phyloP scores from a whole-genome alignment of 2,888 invertebrate species.

The Drosophila limbata region DNA sequence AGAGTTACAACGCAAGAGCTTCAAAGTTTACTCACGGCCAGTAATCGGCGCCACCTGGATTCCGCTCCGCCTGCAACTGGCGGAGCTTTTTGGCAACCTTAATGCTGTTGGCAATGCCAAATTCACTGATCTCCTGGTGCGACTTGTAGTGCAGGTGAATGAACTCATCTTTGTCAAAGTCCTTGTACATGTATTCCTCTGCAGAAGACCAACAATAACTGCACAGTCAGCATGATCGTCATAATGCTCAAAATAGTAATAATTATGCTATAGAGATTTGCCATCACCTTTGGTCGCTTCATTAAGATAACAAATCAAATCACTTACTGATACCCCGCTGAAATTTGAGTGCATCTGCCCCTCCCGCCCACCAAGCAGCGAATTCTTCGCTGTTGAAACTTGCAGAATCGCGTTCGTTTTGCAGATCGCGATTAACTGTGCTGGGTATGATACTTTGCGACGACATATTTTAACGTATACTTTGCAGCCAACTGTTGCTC shows the following conservation, averaged over 20 bases:
- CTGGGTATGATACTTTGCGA: conserved; percentile 58
- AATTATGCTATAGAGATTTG: conserved; percentile 9
- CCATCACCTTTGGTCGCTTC: conserved; percentile 20
- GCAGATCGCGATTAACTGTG: conserved; percentile 89
- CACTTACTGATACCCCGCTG: conserved; percentile 65
- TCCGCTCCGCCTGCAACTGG: conserved; percentile 89
- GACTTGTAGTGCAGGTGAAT: conserved; percentile 61
- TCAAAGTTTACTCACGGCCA: conserved; percentile 76
- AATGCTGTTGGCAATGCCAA: conserved; percentile 51
- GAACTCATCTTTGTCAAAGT: conserved; percentile 36
- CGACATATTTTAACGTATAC: conserved; percentile 44
- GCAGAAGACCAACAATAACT: conserved; percentile 4
- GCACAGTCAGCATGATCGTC: conserved; percentile 54
- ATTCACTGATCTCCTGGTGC: conserved; percentile 76
- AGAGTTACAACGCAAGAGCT: background rate
- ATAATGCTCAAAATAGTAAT: background rate
- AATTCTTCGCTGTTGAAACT: conserved; percentile 90
- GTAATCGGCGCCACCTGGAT: conserved; percentile 80
- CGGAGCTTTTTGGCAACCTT: conserved; percentile 89
- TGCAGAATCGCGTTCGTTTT: conserved; percentile 90
- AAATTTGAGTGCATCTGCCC: conserved; percentile 86
- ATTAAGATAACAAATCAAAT: conserved; percentile 11
- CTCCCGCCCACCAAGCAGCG: conserved; percentile 91
- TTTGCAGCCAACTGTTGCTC: background rate
- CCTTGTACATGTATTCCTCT: conserved; percentile 62